These are phyloP conservation scores for Sorex araneus DNA, from an alignment of 2,113 vertebrate genomes.

Conservation along the genomic window DNA sequence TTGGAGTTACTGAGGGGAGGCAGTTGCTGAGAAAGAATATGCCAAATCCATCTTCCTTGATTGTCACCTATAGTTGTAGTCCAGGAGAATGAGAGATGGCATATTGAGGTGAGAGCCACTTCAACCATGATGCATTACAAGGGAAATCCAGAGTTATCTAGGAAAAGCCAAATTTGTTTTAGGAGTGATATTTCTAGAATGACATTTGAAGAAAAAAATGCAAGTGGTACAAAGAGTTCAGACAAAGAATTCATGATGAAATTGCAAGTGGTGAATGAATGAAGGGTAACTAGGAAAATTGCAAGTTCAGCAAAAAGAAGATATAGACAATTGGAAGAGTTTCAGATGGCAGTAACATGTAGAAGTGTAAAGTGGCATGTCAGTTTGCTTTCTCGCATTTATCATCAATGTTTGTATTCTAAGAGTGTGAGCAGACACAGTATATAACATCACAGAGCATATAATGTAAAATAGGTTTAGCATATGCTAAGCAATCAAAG, in stretches of 20 bases:
- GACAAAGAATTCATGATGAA: background rate
- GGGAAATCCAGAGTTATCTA: background rate
- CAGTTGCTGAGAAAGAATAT: background rate
- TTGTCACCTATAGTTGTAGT: background rate
- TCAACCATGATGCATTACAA: no score
- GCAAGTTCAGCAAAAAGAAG: background rate
- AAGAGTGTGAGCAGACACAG: background rate
- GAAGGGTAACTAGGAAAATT: background rate
- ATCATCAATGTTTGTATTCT: background rate
- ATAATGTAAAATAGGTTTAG: background rate
- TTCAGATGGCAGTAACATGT: background rate
- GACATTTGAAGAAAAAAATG: background rate
- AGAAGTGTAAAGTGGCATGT: background rate
- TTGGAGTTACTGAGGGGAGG: background rate
- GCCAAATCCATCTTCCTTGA: background rate
- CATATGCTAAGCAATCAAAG: background rate
- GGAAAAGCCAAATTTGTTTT: background rate
- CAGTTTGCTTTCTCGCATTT: background rate
- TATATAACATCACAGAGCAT: background rate
- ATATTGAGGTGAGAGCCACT: background rate
- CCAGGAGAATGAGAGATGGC: background rate
- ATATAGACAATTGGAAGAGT: background rate
- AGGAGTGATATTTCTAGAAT: background rate
- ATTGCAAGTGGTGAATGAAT: background rate
- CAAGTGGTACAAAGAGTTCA: background rate